A percentile compares a stretch with the other conserved stretches of the same genome.
phyloP scores from a whole-genome alignment of 2,797 vertebrate genomes.

The Siniperca undulata region DNA sequence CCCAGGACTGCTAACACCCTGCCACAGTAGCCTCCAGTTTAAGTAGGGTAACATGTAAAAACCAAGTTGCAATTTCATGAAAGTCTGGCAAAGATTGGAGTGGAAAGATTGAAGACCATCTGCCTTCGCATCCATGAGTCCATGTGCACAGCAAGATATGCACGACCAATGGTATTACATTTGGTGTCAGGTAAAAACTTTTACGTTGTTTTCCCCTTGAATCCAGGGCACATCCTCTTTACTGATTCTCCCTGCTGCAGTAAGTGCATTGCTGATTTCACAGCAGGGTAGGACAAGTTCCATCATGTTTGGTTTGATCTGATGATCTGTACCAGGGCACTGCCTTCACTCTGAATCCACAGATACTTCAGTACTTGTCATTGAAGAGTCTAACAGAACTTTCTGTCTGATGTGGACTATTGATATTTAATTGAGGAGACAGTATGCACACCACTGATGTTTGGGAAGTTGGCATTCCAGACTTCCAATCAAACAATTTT shows the following conservation, averaged over 20 bases:
- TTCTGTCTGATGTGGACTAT: conserved; percentile 21
- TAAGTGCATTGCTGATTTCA: conserved; percentile 29
- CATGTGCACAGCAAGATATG: neutral
- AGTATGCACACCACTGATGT: neutral
- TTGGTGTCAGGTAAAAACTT: neutral
- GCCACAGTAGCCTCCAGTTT: neutral
- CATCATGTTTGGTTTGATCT: conserved; percentile 32
- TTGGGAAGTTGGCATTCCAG: conserved; percentile 3
- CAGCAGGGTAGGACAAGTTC: conserved; percentile 16
- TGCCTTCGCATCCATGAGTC: neutral
- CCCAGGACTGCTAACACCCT: neutral
- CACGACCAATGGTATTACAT: neutral
- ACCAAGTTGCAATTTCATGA: neutral
- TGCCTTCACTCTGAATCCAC: neutral
- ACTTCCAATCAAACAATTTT: conserved; percentile 14
- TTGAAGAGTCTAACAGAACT: conserved; percentile 6
- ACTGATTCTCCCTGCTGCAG: neutral
- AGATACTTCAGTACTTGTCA: neutral
- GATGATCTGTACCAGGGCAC: conserved; percentile 17
- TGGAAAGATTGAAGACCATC: neutral
- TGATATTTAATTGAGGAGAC: conserved; percentile 39
- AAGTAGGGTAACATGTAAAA: neutral
- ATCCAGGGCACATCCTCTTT: conserved; percentile 2
- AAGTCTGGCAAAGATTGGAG: neutral
- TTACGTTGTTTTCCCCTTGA: neutral